These are phyloP conservation scores for Castor canadensis DNA, from an alignment of 2,113 vertebrate species.

Conservation along the genomic window DNA sequence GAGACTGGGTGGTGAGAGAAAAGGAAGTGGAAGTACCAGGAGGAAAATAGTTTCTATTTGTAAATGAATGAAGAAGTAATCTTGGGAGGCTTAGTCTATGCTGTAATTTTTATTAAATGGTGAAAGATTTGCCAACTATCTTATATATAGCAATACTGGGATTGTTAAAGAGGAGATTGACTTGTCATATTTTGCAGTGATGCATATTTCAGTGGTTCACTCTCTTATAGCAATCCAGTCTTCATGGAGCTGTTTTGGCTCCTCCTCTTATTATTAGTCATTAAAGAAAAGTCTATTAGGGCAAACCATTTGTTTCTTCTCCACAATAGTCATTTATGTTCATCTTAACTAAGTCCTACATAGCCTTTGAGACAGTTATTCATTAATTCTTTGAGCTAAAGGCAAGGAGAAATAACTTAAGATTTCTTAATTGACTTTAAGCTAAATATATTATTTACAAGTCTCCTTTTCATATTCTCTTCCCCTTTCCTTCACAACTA, in stretches of 20 bases:
- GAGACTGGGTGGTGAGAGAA: neutral
- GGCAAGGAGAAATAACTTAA: neutral
- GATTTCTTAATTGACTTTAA: neutral
- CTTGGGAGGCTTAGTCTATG: neutral
- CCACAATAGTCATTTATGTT: neutral
- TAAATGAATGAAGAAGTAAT: neutral
- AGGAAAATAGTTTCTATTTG: neutral
- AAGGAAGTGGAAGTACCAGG: neutral
- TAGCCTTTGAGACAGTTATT: neutral
- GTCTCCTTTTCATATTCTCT: neutral
- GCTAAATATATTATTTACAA: neutral
- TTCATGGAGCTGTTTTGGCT: neutral
- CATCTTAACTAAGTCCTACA: neutral
- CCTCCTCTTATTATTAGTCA: neutral
- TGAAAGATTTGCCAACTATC: neutral
- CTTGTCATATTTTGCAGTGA: neutral
- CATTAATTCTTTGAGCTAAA: slow-evolving; percentile 12
- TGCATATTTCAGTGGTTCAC: neutral
- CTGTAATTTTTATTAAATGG: slow-evolving; percentile 2
- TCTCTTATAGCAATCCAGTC: neutral
- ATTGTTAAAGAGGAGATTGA: neutral
- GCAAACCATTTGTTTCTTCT: neutral
- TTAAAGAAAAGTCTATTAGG: neutral
- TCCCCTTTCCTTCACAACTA: neutral
- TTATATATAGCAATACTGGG: neutral